Evolutionary conservation across 1,140 invertebrate species (phyloP).

Genomic region (Halesus radiatus): DNA sequence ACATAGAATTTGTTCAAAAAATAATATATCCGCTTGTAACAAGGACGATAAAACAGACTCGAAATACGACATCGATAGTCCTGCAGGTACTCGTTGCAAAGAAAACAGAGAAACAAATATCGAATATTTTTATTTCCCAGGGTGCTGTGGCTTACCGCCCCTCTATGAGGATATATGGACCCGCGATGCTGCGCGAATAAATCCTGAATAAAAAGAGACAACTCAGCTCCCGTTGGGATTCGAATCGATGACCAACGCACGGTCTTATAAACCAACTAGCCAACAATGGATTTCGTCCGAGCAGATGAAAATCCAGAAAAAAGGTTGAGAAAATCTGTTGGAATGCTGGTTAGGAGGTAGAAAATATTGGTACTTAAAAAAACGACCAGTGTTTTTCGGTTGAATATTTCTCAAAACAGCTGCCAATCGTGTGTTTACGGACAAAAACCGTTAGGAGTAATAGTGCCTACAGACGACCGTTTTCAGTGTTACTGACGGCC

Average conservation of each 20-base stretch:
- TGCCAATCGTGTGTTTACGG: no score
- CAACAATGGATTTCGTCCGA: neutral
- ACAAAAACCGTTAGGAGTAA: no score
- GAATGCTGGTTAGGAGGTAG: neutral
- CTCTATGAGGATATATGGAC: constrained; percentile 52
- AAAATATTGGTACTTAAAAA: neutral
- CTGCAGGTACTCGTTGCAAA: neutral
- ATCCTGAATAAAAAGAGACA: constrained; percentile 54
- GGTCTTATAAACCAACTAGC: constrained; percentile 4
- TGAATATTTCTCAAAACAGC: no score
- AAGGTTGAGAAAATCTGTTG: no score
- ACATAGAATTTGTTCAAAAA: no score
- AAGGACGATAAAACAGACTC: no score
- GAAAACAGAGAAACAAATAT: constrained; percentile 31
- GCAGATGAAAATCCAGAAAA: constrained; percentile 38
- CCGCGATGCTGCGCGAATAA: constrained; percentile 47
- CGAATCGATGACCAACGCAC: constrained; percentile 51
- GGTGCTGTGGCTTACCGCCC: constrained; percentile 47
- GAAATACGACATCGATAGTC: neutral
- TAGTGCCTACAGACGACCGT: no score
- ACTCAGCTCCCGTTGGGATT: constrained; percentile 43
- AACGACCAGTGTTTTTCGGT: no score
- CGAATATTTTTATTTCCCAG: constrained; percentile 54
- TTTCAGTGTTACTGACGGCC: no score
- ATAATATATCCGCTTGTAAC: no score